Conservation (phyloP, 2,113 vertebrate species). For the Conger conger region DNA sequence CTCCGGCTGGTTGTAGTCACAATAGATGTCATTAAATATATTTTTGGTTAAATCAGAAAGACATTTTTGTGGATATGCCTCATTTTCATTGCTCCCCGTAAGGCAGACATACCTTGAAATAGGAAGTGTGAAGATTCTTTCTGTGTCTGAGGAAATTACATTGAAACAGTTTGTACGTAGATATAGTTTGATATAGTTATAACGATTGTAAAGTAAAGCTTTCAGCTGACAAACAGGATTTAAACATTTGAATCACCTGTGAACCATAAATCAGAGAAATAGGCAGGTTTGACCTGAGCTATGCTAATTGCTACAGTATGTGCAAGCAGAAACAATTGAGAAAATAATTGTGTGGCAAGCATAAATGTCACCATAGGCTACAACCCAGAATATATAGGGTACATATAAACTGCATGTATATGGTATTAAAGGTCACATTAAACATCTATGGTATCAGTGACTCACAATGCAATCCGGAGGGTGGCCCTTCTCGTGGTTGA, state of each 20-base stretch:
- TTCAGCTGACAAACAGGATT: not conserved
- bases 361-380: not conserved
- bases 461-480: not conserved
- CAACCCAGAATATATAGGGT: not conserved
- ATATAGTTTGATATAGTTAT: no score
- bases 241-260: not conserved
- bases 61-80: not conserved
- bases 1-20: not conserved
- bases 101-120: not conserved
- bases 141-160: not conserved
- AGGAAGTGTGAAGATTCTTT: not conserved
- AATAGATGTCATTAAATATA: not conserved
- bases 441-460: not conserved
- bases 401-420: not conserved
- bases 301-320: not conserved
- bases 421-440: not conserved
- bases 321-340: not conserved
- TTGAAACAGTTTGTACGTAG: not conserved
- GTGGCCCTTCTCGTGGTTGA: not conserved
- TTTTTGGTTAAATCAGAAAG: not conserved
- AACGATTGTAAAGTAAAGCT: not conserved
- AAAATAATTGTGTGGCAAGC: not conserved
- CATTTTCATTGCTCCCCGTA: not conserved
- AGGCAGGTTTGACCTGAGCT: not conserved
- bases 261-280: not conserved